phyloP scores from a whole-genome alignment of 2,797 vertebrate species.

The Tragelaphus oryx region DNA sequence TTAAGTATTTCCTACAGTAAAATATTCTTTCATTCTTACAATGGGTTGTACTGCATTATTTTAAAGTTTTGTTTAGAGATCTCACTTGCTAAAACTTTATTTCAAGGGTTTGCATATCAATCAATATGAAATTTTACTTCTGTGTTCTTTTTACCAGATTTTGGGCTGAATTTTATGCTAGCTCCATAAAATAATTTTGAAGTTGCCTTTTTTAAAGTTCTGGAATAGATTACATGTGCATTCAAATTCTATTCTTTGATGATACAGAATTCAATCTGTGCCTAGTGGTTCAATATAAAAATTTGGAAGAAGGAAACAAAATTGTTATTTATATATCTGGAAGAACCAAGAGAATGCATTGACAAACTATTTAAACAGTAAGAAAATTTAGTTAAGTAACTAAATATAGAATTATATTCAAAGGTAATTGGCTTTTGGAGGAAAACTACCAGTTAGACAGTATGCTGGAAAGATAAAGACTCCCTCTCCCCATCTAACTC shows the following conservation, averaged over 20 bases:
- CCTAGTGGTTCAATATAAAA: not conserved
- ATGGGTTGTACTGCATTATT: not conserved
- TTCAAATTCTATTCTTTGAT: not conserved
- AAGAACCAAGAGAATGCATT: not conserved
- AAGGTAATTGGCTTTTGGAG: not conserved
- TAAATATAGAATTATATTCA: not conserved
- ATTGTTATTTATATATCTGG: not conserved
- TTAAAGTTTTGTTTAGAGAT: not conserved
- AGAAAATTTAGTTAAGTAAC: constrained; percentile 2
- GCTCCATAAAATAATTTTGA: not conserved
- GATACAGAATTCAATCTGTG: not conserved
- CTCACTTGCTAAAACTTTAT: not conserved
- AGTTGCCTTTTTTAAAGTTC: not conserved
- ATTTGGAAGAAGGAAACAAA: not conserved
- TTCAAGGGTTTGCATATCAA: not conserved
- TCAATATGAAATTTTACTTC: not conserved
- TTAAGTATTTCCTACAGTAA: not conserved
- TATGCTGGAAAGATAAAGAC: not conserved
- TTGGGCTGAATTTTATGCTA: not conserved
- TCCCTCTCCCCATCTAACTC: not conserved
- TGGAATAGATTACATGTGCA: not conserved
- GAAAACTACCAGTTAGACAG: not conserved
- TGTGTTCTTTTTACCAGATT: not conserved
- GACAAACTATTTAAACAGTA: not conserved
- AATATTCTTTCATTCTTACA: not conserved